Percentiles rank a stretch among this genome's conserved stretches.
These are phyloP conservation scores for Argyresthia goedartella DNA, from an alignment of 2,888 invertebrate species.

Conservation along the genomic window DNA sequence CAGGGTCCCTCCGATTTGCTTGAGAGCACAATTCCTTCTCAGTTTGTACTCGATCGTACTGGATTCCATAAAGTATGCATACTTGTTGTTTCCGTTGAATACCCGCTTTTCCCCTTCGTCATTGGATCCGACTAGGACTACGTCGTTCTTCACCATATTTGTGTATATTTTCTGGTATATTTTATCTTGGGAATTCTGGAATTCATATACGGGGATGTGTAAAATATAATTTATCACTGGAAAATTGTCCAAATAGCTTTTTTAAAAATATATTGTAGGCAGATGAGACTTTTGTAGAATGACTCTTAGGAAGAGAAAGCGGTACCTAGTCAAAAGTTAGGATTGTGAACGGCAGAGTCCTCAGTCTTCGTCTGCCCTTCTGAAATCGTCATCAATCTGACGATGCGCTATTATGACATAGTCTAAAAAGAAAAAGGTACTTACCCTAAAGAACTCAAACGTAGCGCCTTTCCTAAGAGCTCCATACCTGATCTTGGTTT, in stretches of 20 bases:
- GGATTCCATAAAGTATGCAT: slow-evolving; percentile 98
- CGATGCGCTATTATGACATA: background rate
- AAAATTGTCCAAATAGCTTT: background rate
- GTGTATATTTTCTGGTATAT: slow-evolving; percentile 91
- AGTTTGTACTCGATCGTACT: slow-evolving; percentile 92
- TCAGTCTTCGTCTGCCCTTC: background rate
- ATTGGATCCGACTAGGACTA: slow-evolving; percentile 82
- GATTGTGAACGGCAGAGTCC: background rate
- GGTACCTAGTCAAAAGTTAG: background rate
- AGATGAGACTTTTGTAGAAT: background rate
- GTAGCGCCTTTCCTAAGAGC: slow-evolving; percentile 88
- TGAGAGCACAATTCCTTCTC: slow-evolving; percentile 84
- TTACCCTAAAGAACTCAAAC: slow-evolving; percentile 82
- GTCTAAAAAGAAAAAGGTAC: background rate
- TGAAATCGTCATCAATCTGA: background rate
- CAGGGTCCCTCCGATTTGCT: slow-evolving; percentile 83
- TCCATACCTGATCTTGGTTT: slow-evolving; percentile 94
- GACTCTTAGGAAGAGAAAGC: background rate
- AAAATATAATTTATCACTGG: background rate
- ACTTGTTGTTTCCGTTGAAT: slow-evolving; percentile 55
- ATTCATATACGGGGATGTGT: background rate
- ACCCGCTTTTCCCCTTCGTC: slow-evolving; percentile 89
- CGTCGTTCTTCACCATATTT: slow-evolving; percentile 85
- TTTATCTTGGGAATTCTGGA: slow-evolving; percentile 81
- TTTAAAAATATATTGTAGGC: background rate